Percentiles rank a stretch among this genome's conserved stretches.
Conservation (phyloP, 2,888 invertebrate genomes). For the Gymnosoma rotundatum region DNA sequence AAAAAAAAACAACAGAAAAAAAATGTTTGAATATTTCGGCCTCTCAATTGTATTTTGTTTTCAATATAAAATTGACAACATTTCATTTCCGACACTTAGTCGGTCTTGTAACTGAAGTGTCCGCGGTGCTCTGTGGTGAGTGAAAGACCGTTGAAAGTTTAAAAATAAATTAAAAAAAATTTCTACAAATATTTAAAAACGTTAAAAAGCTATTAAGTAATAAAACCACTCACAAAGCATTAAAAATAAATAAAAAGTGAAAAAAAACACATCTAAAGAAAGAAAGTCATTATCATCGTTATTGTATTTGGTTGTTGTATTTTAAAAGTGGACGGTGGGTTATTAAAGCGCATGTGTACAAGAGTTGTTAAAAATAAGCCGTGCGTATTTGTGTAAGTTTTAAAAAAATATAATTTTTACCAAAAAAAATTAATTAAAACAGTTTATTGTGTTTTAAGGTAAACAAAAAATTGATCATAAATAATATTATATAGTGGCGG, state of each 20-base stretch:
- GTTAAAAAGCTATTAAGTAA: constrained; percentile 59
- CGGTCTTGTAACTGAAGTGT: constrained; percentile 74
- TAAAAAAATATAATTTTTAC: constrained; percentile 27
- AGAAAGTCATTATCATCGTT: constrained; percentile 55
- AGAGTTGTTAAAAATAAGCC: constrained; percentile 22
- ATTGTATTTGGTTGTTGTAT: constrained; percentile 20
- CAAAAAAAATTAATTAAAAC: neutral
- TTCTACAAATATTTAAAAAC: constrained; percentile 13
- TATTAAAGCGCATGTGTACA: constrained; percentile 51
- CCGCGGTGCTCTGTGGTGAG: constrained; percentile 64
- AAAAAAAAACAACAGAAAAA: neutral
- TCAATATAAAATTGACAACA: constrained; percentile 76
- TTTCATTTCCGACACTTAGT: constrained; percentile 76
- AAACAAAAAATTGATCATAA: neutral
- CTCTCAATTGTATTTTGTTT: constrained; percentile 72
- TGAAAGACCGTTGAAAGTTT: constrained; percentile 29
- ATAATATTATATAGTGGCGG: constrained; percentile 23
- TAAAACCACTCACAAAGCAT: constrained; percentile 32
- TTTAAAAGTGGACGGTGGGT: constrained; percentile 15
- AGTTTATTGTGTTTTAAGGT: neutral
- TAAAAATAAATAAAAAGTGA: constrained; percentile 24
- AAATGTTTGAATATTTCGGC: constrained; percentile 62
- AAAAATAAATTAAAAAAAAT: neutral
- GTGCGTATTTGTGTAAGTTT: constrained; percentile 8
- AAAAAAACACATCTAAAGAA: constrained; percentile 32